phyloP scores from a whole-genome alignment of 2,113 vertebrate genomes.

The Butorides virescens region DNA sequence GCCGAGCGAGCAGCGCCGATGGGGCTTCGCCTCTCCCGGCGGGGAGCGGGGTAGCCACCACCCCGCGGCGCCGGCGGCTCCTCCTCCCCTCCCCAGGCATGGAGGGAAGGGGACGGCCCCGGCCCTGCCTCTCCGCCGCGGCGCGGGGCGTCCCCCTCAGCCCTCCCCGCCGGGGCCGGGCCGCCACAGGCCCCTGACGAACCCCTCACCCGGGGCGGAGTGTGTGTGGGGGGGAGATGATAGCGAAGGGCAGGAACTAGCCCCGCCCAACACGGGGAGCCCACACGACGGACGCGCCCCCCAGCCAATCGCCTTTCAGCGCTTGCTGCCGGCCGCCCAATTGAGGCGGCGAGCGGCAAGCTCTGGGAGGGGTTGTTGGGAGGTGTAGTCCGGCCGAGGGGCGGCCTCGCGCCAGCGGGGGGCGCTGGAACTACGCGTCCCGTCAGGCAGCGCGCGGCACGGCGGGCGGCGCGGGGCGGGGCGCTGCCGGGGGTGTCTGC shows the following conservation, averaged over 20 bases:
- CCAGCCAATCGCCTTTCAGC: not conserved
- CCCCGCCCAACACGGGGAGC: not conserved
- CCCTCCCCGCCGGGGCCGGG: not conserved
- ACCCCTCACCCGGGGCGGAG: not conserved
- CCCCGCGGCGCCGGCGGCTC: not conserved
- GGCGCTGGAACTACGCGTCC: not conserved
- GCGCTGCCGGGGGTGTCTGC: fast-evolving
- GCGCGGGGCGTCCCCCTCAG: not conserved
- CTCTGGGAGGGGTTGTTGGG: fast-evolving
- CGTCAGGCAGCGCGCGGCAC: not conserved
- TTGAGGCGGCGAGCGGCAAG: fast-evolving
- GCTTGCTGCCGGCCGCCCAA: fast-evolving
- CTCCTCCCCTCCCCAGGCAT: conserved; percentile 23
- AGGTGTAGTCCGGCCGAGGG: not conserved
- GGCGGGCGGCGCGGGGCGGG: too few species aligned
- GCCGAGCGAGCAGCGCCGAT: not conserved
- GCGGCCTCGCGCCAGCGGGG: fast-evolving
- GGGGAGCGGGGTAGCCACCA: not conserved
- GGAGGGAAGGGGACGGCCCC: not conserved
- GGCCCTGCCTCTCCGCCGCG: not conserved
- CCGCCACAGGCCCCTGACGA: not conserved
- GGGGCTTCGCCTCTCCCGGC: not conserved
- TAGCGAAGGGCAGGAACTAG: too few species aligned
- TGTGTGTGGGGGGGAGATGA: too few species aligned
- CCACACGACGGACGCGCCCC: fast-evolving